These are phyloP conservation scores for Neocrepidodera transversa DNA, from an alignment of 2,888 invertebrate species.

Conservation along the genomic window DNA sequence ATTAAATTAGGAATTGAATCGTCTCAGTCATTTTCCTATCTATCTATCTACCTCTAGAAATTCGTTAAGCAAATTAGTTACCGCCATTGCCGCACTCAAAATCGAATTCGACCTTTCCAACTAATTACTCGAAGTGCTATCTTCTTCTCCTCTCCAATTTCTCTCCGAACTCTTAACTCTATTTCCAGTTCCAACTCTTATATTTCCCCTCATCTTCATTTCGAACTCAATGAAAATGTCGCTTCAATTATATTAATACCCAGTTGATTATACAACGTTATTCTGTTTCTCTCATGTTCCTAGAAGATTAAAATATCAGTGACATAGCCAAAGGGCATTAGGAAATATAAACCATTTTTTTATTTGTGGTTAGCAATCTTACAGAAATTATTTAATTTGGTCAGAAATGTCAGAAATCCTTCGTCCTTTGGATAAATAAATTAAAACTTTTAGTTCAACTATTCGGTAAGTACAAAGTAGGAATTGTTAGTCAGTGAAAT, in stretches of 20 bases:
- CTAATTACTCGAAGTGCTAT: conserved; percentile 12
- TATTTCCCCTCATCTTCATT: conserved; percentile 5
- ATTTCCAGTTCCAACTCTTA: conserved; percentile 8
- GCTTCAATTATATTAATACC: conserved; percentile 15
- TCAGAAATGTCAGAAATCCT: too few species aligned
- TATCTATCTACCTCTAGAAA: neutral
- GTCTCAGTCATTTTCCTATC: too few species aligned
- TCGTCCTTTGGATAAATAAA: too few species aligned
- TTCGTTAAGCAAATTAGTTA: neutral
- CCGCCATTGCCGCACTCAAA: conserved; percentile 1
- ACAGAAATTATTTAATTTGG: too few species aligned
- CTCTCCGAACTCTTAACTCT: neutral
- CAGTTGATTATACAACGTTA: neutral
- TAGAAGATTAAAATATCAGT: conserved; percentile 3
- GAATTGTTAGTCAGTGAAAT: too few species aligned
- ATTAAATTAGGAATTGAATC: too few species aligned
- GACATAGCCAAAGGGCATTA: too few species aligned
- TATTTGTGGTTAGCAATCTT: too few species aligned
- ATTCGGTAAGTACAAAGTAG: too few species aligned
- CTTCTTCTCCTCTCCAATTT: neutral
- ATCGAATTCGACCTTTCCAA: conserved; percentile 10
- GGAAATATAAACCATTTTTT: too few species aligned
- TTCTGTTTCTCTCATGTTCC: neutral
- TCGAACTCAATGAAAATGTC: conserved; percentile 14
- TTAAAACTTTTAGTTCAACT: too few species aligned